Base-by-base conservation (phyloP, 2,113 vertebrate species). In the Oncorhynchus masou region DNA sequence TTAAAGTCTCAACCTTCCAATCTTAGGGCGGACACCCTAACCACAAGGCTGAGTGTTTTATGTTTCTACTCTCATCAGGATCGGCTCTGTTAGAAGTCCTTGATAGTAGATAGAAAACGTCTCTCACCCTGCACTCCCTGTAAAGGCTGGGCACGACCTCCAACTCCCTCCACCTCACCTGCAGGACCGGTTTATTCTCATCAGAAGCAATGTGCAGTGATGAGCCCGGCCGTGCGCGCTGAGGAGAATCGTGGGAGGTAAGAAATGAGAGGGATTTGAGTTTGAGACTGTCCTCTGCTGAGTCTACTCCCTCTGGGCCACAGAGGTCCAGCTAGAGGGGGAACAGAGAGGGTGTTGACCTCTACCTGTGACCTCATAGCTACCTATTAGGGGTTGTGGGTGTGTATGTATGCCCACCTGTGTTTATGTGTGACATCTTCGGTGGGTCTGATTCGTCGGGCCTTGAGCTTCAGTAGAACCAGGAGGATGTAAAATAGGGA, bases 211-310 rank as follows among this genome's bases (percentile, higher is more conserved):
- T 45, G 39, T 45, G 39, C 39, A 12, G 39, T 45, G 39, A 45
- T 45, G 39, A 45, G 9, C 9, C 39, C 9, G 39, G 39, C 39
- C 9, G 39, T 9, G 9, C 39, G 39, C 9, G 39, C 9, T 45
- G 39, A 12, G 29, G 67, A 11, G 67, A 68, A 82, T 71, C 68
- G 78, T 68, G 78, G 80, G 77, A 85, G 79, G 78, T 78, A 72
- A 74, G 77, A 84, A 84, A 78, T 85, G 82, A 83, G 79, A 88
- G 73, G 84, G 64, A 83, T 90, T 86, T 81, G 76, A 88, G 80
- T 84, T 74, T 81, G 80, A 45, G 39, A 45, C 39, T 11, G 39
- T 45, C 39, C 39, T 45, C 39, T 45, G 39, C 39, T 45, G 39
- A 45, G 2, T 45, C 39, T 45, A 45, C 39, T 45, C 39, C 39